Conservation (phyloP, 2,888 invertebrate species). For the Apamea crenata region DNA sequence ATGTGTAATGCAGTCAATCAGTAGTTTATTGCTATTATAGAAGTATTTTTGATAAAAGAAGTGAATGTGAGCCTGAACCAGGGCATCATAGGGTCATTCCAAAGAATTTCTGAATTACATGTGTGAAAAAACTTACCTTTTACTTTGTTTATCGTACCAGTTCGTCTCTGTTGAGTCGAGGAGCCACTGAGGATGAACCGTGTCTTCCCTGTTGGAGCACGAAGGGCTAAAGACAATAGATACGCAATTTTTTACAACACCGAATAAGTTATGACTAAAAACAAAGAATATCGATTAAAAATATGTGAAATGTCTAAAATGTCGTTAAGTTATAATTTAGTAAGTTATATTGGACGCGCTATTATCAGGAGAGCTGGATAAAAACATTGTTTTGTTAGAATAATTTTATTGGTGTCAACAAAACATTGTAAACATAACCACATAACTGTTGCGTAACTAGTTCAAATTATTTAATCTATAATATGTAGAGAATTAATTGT, state of each 20-base stretch:
- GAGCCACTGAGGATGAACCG: constrained; percentile 92
- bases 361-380: background rate
- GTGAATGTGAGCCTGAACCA: background rate
- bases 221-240: constrained; percentile 79
- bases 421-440: constrained; percentile 70
- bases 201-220: constrained; percentile 91
- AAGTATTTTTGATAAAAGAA: background rate
- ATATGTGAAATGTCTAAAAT: background rate
- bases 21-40: background rate
- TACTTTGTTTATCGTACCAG: constrained; percentile 90
- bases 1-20: background rate
- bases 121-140: constrained; percentile 73
- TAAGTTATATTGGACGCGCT: background rate
- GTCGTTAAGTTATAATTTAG: background rate
- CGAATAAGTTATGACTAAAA: background rate
- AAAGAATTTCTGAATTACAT: background rate
- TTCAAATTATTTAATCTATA: constrained; percentile 8
- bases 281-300: background rate
- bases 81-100: background rate
- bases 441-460: constrained; percentile 47
- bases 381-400: constrained; percentile 56
- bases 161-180: constrained; percentile 91
- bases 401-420: constrained; percentile 63
- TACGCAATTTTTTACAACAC: constrained; percentile 7
- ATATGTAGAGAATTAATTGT: background rate